phyloP scores from a whole-genome alignment of 2,797 vertebrate genomes.

The Gymnoscopelus microlampas region DNA sequence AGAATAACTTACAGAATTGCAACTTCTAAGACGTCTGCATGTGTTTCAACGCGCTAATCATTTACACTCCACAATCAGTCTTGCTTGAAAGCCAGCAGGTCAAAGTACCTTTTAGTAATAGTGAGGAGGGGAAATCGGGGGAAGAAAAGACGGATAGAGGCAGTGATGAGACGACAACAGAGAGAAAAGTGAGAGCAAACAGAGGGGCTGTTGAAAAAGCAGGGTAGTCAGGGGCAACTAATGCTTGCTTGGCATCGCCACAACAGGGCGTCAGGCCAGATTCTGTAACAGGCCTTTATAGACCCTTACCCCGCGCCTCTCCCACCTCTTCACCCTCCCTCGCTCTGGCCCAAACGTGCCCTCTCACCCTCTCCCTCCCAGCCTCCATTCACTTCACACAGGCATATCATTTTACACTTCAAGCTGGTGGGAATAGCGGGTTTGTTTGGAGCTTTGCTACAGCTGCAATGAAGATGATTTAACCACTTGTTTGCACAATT shows the following conservation, averaged over 20 bases:
- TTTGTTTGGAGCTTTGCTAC: constrained; percentile 1
- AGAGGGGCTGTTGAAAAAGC: constrained; percentile 10
- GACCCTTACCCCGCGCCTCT: not conserved
- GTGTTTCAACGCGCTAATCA: constrained; percentile 35
- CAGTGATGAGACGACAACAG: constrained; percentile 18
- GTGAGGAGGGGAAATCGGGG: not conserved
- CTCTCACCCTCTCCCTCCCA: constrained; percentile 15
- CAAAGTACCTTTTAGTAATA: constrained; percentile 14
- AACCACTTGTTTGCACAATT: not conserved
- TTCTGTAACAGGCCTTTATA: constrained; percentile 24
- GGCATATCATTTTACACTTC: constrained; percentile 46
- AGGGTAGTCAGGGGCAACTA: constrained; percentile 39
- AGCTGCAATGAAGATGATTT: not conserved
- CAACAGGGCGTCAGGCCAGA: constrained; percentile 38
- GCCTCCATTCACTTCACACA: constrained; percentile 10
- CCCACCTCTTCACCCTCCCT: constrained; percentile 32
- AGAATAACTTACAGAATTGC: not conserved
- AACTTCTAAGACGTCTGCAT: constrained; percentile 4
- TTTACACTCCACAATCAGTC: constrained; percentile 37
- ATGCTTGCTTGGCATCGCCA: constrained; percentile 29
- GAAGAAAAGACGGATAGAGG: constrained; percentile 19
- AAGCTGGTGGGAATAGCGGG: constrained; percentile 10
- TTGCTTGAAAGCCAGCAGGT: constrained; percentile 25
- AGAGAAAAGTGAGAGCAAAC: constrained; percentile 24
- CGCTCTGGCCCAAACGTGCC: not conserved